Conservation (phyloP, 2,888 invertebrate species). For the Metalampra italica region DNA sequence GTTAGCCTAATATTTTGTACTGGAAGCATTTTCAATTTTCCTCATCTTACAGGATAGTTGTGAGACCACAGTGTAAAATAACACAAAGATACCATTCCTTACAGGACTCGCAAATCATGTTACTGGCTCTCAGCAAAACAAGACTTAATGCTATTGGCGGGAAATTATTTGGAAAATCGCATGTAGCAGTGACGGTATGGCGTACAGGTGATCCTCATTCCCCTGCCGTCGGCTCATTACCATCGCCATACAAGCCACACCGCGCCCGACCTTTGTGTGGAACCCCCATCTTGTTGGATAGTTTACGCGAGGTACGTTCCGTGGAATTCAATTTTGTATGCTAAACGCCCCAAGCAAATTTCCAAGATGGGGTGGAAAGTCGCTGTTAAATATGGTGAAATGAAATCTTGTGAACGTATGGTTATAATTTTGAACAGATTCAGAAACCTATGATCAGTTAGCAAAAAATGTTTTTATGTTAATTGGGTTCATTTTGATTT, state of each 20-base stretch:
- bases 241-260: slow-evolving; percentile 9
- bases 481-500: too few relatives aligned
- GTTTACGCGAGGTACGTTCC: slow-evolving; percentile 57
- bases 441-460: too few relatives aligned
- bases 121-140: too few relatives aligned
- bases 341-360: slow-evolving; percentile 20
- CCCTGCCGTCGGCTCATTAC: slow-evolving; percentile 21
- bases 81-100: too few relatives aligned
- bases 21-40: too few relatives aligned
- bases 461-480: too few relatives aligned
- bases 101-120: too few relatives aligned
- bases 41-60: slow-evolving; percentile 1
- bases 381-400: neutral
- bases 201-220: neutral
- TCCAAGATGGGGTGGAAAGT: neutral
- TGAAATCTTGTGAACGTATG: neutral
- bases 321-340: slow-evolving; percentile 65
- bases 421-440: neutral
- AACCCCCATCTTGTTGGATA: slow-evolving; percentile 41
- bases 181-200: neutral
- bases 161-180: neutral
- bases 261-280: slow-evolving; percentile 9
- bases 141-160: neutral
- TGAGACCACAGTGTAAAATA: neutral
- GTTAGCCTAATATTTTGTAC: too few relatives aligned